Evolutionary conservation across 64 coral and sea anemone species (phyloP).

Genomic region (Cladopsammia gracilis): DNA sequence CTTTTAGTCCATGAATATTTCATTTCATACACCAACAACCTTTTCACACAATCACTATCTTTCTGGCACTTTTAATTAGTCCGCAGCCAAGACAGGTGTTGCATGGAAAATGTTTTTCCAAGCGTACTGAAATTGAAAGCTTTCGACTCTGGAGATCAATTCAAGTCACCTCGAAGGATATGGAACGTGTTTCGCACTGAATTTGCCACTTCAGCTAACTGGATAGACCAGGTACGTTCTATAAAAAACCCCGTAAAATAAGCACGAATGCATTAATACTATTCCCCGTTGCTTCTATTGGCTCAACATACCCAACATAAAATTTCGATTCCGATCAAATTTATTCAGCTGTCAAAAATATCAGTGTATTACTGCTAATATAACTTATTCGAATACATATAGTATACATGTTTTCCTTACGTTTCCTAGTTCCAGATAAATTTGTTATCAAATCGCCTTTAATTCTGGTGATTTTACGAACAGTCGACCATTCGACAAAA

Average conservation of each 20-base stretch:
- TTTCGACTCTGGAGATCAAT: not conserved
- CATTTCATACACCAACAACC: not conserved
- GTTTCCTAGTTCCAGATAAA: no score
- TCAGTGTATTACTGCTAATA: no score
- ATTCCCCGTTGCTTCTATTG: not conserved
- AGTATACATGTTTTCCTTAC: no score
- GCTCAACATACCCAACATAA: not conserved
- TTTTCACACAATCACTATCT: not conserved
- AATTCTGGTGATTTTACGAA: not conserved
- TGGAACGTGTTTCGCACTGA: not conserved
- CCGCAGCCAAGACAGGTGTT: not conserved
- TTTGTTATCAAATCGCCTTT: not conserved
- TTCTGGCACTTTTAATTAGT: constrained; percentile 22
- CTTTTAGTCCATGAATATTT: constrained; percentile 24
- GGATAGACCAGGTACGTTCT: constrained; percentile 7
- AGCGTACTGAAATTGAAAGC: not conserved
- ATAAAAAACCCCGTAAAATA: not conserved
- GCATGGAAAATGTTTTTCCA: not conserved
- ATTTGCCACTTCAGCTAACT: not conserved
- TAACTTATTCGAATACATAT: not conserved
- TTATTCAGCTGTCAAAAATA: not conserved
- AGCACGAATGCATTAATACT: not conserved
- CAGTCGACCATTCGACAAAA: not conserved
- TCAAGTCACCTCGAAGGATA: not conserved
- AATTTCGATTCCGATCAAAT: no score